These are phyloP conservation scores for Peromyscus eremicus DNA, from an alignment of 2,797 vertebrate species.

Conservation along the genomic window DNA sequence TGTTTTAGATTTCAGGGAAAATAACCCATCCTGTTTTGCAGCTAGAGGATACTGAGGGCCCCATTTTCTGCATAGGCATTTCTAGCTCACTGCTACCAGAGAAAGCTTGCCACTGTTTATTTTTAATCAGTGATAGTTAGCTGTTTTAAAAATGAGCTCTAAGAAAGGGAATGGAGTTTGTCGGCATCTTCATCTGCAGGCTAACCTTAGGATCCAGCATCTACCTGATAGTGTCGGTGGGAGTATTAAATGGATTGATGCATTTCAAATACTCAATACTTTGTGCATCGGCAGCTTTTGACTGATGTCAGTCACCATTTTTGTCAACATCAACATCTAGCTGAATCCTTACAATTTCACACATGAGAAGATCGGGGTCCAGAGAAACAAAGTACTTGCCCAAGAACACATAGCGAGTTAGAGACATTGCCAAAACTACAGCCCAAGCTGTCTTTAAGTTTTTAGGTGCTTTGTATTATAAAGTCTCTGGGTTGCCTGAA, in stretches of 20 bases:
- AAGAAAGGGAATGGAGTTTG: not conserved
- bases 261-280: not conserved
- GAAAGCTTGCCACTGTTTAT: slow-evolving; percentile 27
- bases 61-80: not conserved
- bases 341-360: not conserved
- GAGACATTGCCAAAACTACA: not conserved
- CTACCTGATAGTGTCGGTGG: not conserved
- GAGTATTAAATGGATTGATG: not conserved
- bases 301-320: not conserved
- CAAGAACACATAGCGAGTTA: not conserved
- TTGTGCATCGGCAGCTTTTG: not conserved
- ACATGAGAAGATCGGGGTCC: slow-evolving; percentile 12
- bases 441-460: not conserved
- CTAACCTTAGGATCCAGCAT: not conserved
- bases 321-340: not conserved
- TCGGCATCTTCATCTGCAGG: not conserved
- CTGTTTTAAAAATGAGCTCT: slow-evolving; percentile 26
- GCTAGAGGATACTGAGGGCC: not conserved
- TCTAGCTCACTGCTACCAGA: not conserved
- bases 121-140: not conserved
- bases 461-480: not conserved
- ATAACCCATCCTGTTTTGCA: slow-evolving; percentile 39
- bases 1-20: slow-evolving; percentile 51
- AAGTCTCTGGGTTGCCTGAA: slow-evolving; percentile 11
- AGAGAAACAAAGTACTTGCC: slow-evolving; percentile 43